Evolutionary conservation across 1,140 invertebrate genomes (phyloP), one percentile per base, ranked within the genome.

Genomic region (Bombus soroeensis): DNA sequence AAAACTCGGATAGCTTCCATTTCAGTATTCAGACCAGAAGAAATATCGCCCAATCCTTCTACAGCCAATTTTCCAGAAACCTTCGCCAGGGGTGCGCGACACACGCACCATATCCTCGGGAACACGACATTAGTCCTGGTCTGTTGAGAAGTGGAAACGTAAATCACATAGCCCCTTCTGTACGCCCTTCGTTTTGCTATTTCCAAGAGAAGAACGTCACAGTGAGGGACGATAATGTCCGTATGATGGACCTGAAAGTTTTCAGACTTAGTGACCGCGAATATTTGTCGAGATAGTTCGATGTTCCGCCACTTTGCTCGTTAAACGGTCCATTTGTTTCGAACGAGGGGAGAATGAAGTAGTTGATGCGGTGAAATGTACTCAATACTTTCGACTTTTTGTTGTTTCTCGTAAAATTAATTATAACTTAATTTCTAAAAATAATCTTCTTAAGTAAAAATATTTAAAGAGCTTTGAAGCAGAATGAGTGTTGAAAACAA

Each of bases 1-100:
- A 41, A 76, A 80, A 80, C 84, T 86, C 62, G n/a, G 84, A 86
- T 71, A 62, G 59, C 59, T 53, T 59, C 84, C 79, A 82, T 86
- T 86, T 70, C 72, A 47, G 71, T 32, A 75, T 62, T 59, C 84
- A 39, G 47, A 39, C 39, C 59, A 53, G 77, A 70, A 82, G 80
- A 86, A 86, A 86, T 86, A 86, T 86, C 53, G 72, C 41, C 62
- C 72, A 74, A 76, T 82, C 76, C 53, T 81, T 66, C 78, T 28
- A 22, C 28, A 32, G 62, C 79, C 84, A 82, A 86, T 82, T 80
- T 82, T 86, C 78, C 70, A 64, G 22, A 71, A 18, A 57, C 68
- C 32, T 41, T 34, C 39, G 15, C n/a, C 53, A 37, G 9, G n/a
- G 32, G 73, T 37, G 32, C 34, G 73, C 32, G 76, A 68, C 68